Conservation (phyloP, 1,140 invertebrate species). For the Ylistrum balloti region DNA sequence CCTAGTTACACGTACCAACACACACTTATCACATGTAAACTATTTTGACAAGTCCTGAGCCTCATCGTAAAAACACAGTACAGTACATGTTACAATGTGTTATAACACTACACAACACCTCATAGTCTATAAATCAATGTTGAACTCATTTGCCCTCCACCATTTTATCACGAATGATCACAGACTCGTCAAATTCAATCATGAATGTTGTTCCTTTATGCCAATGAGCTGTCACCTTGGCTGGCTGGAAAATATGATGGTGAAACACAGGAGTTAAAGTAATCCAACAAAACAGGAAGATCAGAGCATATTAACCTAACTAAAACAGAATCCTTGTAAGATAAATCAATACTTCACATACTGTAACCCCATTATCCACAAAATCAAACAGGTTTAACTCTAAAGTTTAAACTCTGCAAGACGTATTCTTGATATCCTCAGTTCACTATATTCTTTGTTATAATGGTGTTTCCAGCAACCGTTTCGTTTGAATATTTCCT, state of each 20-base stretch:
- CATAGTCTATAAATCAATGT: neutral
- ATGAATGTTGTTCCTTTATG: slow-evolving; percentile 99
- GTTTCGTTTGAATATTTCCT: too few species aligned
- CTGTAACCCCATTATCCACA: neutral
- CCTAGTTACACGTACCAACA: neutral
- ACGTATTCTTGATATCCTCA: too few species aligned
- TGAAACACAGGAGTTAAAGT: neutral
- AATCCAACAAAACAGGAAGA: slow-evolving; percentile 42
- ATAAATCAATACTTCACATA: neutral
- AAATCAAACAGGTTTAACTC: too few species aligned
- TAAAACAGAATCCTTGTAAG: neutral
- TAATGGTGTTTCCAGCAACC: too few species aligned
- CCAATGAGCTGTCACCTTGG: slow-evolving; percentile 98
- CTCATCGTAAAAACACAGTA: neutral
- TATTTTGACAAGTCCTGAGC: neutral
- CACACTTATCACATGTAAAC: neutral
- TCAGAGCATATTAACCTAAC: neutral
- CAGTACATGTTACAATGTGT: neutral
- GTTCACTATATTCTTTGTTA: too few species aligned
- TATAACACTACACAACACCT: neutral
- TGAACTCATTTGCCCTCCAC: slow-evolving; percentile 90
- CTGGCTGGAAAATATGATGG: slow-evolving; percentile 88
- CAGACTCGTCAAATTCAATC: slow-evolving; percentile 98
- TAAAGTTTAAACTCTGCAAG: too few species aligned
- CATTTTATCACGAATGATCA: slow-evolving; percentile 95